A percentile compares a stretch with the other conserved stretches of the same genome.
phyloP scores from a whole-genome alignment of 2,113 vertebrate genomes.

The Calyptomena viridis region DNA sequence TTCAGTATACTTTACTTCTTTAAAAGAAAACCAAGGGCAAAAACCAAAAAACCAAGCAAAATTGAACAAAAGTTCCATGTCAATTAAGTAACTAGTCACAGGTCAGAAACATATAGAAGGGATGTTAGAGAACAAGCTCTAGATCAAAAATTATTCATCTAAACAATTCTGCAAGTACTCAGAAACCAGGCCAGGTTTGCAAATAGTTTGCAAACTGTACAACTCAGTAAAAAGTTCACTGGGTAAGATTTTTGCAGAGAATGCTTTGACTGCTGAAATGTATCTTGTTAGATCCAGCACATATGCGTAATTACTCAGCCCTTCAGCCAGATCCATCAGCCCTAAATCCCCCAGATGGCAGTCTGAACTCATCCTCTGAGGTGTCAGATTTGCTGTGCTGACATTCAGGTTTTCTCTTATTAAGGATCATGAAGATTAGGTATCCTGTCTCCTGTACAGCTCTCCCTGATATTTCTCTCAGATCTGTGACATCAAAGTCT shows the following conservation, averaged over 20 bases:
- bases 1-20: not conserved
- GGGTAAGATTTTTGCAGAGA: not conserved
- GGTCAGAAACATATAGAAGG: not conserved
- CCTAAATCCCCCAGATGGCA: conserved; percentile 27
- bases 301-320: not conserved
- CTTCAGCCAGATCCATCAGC: not conserved
- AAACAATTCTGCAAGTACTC: not conserved
- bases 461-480: not conserved
- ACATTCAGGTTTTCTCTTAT: not conserved
- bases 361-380: conserved; percentile 17
- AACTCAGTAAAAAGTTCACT: not conserved
- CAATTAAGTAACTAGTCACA: not conserved
- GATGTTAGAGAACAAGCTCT: not conserved
- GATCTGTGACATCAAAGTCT: conserved; percentile 31
- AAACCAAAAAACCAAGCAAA: not conserved
- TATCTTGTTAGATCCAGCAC: not conserved
- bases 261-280: not conserved
- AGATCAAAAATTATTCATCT: not conserved
- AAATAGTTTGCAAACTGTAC: not conserved
- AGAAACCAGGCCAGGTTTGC: not conserved
- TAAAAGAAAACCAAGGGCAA: not conserved
- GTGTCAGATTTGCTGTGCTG: not conserved
- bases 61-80: not conserved
- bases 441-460: not conserved
- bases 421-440: not conserved